A percentile compares a stretch with the other conserved stretches of the same genome.
Conservation (phyloP, 2,113 vertebrate genomes). For the Psephotus haematonotus region DNA sequence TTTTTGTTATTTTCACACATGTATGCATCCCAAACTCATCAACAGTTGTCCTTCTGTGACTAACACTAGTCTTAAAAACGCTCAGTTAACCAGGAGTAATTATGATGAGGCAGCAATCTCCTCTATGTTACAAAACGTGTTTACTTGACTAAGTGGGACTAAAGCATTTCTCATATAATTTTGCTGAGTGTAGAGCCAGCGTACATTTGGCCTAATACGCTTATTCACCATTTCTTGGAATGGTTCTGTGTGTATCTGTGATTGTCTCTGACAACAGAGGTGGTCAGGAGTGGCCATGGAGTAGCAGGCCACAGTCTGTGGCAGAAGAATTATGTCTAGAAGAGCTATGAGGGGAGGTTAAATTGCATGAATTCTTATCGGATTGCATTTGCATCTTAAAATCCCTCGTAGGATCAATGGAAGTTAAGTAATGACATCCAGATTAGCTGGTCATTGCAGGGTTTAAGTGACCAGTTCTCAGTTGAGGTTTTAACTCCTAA, state of each 20-base stretch:
- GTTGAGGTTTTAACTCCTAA: neutral
- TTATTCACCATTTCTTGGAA: neutral
- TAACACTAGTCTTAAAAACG: neutral
- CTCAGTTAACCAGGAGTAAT: neutral
- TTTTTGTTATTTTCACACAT: neutral
- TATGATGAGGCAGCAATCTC: neutral
- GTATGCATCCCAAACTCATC: neutral
- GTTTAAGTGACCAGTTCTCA: neutral
- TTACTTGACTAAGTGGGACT: neutral
- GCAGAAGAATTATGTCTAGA: neutral
- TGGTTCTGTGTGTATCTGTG: rapidly evolving
- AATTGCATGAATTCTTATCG: neutral
- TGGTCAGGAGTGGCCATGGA: neutral
- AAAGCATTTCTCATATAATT: neutral
- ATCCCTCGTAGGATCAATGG: constrained; percentile 39
- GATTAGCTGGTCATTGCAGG: constrained; percentile 12
- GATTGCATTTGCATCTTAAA: constrained; percentile 2
- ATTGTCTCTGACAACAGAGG: neutral
- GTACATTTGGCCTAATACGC: neutral
- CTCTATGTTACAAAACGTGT: neutral
- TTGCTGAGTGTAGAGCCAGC: neutral
- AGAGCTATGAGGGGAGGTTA: neutral
- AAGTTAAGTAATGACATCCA: constrained; percentile 30
- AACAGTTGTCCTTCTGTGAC: neutral
- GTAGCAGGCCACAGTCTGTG: neutral